phyloP scores from a whole-genome alignment of 2,797 vertebrate species.

The Pantherophis alleghaniensis region DNA sequence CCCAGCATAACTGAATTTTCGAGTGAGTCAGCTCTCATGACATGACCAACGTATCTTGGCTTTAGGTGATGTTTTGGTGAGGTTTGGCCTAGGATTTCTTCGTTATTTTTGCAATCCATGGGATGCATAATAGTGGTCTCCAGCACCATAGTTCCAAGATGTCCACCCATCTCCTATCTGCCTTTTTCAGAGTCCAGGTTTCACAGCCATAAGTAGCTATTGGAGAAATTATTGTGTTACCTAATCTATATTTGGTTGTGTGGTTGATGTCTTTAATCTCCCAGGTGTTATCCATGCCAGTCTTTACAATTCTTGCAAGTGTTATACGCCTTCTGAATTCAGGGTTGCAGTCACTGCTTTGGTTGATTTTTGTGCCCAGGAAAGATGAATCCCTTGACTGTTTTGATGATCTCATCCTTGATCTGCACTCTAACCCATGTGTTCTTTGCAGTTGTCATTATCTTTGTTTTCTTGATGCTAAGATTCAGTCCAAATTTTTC shows the following conservation, averaged over 20 bases:
- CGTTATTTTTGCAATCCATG: too few species aligned
- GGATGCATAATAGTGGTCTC: not conserved
- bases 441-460: not conserved
- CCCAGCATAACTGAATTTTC: not conserved
- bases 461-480: too few species aligned
- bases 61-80: not conserved
- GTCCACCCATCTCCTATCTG: not conserved
- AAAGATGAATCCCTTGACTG: not conserved
- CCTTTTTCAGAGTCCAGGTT: not conserved
- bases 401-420: not conserved
- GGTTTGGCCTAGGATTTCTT: not conserved
- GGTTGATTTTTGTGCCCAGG: not conserved
- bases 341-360: not conserved
- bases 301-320: not conserved
- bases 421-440: not conserved
- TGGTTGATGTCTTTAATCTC: not conserved
- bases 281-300: not conserved
- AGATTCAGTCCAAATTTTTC: too few species aligned
- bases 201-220: not conserved
- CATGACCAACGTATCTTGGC: not conserved
- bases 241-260: not conserved
- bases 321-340: not conserved
- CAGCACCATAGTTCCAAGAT: not conserved
- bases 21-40: not conserved
- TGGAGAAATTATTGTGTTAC: not conserved